These are phyloP conservation scores for Hydrocynus forskahlii DNA, from an alignment of 2,797 vertebrate species.

Conservation along the genomic window DNA sequence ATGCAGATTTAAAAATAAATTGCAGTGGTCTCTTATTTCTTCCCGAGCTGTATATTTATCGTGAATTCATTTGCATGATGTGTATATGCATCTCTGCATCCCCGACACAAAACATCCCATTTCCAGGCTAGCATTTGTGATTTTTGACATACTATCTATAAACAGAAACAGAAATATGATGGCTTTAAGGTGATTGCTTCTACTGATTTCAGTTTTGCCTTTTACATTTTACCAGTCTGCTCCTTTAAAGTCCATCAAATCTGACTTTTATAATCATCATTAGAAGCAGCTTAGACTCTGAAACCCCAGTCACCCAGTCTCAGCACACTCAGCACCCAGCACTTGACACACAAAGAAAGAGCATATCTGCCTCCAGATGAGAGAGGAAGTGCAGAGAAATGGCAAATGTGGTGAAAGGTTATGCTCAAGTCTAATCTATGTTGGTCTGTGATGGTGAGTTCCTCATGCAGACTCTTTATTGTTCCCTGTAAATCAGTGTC, in stretches of 20 bases:
- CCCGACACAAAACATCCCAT: no score
- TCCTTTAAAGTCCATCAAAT: not conserved
- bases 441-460: not conserved
- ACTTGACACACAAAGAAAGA: conserved; percentile 1
- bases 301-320: not conserved
- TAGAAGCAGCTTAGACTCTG: conserved; percentile 27
- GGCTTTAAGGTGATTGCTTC: no score
- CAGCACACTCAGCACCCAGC: not conserved
- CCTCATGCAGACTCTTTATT: not conserved
- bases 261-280: conserved; percentile 11
- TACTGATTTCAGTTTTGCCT: no score
- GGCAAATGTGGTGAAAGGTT: not conserved
- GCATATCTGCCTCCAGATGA: conserved; percentile 23
- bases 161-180: no score
- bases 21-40: no score
- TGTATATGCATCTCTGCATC: no score
- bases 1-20: no score
- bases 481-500: not conserved
- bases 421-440: not conserved
- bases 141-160: no score
- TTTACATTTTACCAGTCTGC: no score
- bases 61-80: no score
- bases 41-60: no score
- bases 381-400: not conserved
- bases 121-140: no score